Evolutionary conservation across 2,888 invertebrate species (phyloP), one percentile per base, ranked within the genome.

Genomic region (Trichogramma evanescens): DNA sequence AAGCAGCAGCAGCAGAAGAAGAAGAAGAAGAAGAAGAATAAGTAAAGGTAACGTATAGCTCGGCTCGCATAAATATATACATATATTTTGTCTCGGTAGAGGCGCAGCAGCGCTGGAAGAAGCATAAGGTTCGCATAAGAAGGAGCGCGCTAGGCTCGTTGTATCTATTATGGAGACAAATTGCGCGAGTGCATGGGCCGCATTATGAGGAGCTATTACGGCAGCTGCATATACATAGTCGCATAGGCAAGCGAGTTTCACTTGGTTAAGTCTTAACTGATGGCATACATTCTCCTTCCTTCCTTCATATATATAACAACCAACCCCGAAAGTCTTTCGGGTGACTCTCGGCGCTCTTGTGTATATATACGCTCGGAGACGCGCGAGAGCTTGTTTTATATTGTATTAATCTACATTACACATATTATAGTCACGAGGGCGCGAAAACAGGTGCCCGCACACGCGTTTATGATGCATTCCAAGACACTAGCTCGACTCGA

Each of bases 101-200:
- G 10, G 46, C 46, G 9, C 10, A 46, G 46, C 46, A 4, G n/a
- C 9, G 10, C 46, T 46, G 9, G 9, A 10, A 46, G n/a, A 10
- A 46, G 46, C n/a, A 10, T 46, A 46, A 46, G 46, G 9, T 6
- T 5, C 9, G 44, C 44, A 9, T 9, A 44, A 44, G 44, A 44
- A 9, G 9, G 44, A 44, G 44, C 7, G 44, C 7, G 44, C 7
- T 9, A 8, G 10, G 9, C 5, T 46, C 46, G 9, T 49, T 59
- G 59, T 59, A 59, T 59, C 54, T 50, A 50, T 59, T 54, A 54
- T 59, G 50, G 54, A 54, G 59, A 59, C 54, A 59, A 59, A 59
- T 59, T 54, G 54, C 59, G 40, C 6, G 44, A 44, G 59, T 53
- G 41, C 41, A 26, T 26, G 26, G 26, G 26, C 26, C 46, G 55